Evolutionary conservation across 2,113 vertebrate genomes (phyloP), one percentile per base, ranked within the genome.

Genomic region (Cairina moschata): DNA sequence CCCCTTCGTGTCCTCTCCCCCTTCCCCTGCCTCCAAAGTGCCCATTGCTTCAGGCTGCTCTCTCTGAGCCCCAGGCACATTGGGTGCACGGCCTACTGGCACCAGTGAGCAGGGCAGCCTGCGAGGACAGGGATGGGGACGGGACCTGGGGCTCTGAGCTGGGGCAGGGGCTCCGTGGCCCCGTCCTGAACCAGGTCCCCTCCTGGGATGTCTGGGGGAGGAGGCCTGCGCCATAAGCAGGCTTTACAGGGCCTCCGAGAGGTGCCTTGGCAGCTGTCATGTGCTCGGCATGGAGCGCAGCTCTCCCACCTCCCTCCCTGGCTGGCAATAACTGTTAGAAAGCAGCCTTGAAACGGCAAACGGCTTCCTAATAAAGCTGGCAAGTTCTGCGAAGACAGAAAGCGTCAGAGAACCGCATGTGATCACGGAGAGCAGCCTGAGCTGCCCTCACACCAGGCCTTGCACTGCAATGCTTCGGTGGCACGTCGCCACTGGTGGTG

Each of bases 291-390:
- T 38, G 21, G 86, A 60, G 54, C 18, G 16, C 52, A 69, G 93
- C 78, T 91, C 89, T 89, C 91, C 71, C 67, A 86, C 69, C 78
- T 85, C 91, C 0, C 5, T 95, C 95, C 91, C 93, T 31, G 0
- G 74, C 42, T 83, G 82, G 81, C 81, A 75, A 89, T 95, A 96
- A 93, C 81, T 0, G 0, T 83, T 60, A 56, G 56, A 84, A 95
- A 93, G 94, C 91, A 83, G 91, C 56, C 86, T 92, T 92, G 91
- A 92, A 95, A 88, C 86, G 95, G 92, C 96, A 89, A 91, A 60
- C 56, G 50, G 69, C 84, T 95, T 88, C 92, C 92, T 91, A 94
- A 90, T 78, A 91, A 86, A 95, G 69, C 92, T 92, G 95, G 80
- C 69, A 78, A 88, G 78, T 78, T 32, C 71, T 54, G 81, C 89